A percentile compares a stretch with the other conserved stretches of the same genome.
Conservation (phyloP, 35 echinoderm and acorn worm genomes). For the Hemicentrotus pulcherrimus region DNA sequence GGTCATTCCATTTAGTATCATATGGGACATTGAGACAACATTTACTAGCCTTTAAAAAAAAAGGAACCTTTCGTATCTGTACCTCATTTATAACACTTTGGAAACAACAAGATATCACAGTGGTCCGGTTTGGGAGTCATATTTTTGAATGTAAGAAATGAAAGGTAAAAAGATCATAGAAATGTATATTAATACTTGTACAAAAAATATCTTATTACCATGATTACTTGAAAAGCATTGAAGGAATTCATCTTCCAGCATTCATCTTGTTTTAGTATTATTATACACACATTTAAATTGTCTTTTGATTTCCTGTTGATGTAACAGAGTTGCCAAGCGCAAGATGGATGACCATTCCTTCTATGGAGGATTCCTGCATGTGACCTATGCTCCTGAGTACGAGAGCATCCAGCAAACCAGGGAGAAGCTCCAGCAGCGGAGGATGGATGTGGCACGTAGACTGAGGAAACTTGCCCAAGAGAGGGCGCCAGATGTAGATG, state of each 20-base stretch:
- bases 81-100: no score
- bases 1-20: no score
- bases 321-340: constrained; percentile 73
- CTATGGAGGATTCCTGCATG: constrained; percentile 85
- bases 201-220: not conserved
- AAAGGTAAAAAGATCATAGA: no score
- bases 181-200: no score
- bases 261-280: not conserved
- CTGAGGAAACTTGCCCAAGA: constrained; percentile 64
- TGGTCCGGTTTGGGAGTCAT: no score
- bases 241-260: not conserved
- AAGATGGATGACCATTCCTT: constrained; percentile 92
- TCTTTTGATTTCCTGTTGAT: not conserved
- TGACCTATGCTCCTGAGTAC: constrained; percentile 91
- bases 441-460: constrained; percentile 71
- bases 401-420: constrained; percentile 85
- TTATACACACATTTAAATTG: not conserved
- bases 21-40: no score
- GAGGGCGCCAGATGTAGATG: not conserved
- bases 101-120: no score
- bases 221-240: not conserved
- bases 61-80: no score
- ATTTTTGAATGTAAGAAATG: no score
- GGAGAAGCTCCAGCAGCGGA: constrained; percentile 80
- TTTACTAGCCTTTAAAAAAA: no score